Evolutionary conservation across 64 coral and sea anemone genomes (phyloP).

Genomic region (Montipora sp.): DNA sequence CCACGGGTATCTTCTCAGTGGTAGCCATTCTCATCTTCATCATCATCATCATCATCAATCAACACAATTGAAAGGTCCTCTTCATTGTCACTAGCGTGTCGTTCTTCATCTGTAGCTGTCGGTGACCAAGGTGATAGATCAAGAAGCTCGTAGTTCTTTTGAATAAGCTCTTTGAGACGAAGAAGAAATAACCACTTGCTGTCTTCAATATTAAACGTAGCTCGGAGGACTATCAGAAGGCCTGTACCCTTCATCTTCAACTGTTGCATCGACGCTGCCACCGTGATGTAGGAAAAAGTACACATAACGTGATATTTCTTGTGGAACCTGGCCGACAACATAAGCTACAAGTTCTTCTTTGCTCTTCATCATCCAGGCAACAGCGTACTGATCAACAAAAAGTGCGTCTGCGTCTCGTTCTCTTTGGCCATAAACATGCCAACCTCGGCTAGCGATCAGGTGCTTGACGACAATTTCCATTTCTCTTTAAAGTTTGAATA

Average conservation of each 20-base stretch:
- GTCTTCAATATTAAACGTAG: conserved; percentile 42
- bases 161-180: background rate
- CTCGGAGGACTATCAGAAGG: conserved; percentile 26
- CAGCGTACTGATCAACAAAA: background rate
- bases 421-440: conserved; percentile 28
- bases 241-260: too few relatives aligned
- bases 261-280: too few relatives aligned
- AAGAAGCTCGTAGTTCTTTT: too few relatives aligned
- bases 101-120: too few relatives aligned
- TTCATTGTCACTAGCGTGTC: too few relatives aligned
- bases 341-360: conserved; percentile 53
- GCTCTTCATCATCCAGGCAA: conserved; percentile 61
- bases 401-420: too few relatives aligned
- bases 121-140: too few relatives aligned
- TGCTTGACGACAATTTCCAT: too few relatives aligned
- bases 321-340: conserved; percentile 26
- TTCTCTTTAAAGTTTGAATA: background rate
- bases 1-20: too few relatives aligned
- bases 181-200: conserved; percentile 25
- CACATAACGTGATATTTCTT: conserved; percentile 45
- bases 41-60: too few relatives aligned
- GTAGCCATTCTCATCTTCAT: too few relatives aligned
- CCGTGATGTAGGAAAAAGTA: conserved; percentile 47
- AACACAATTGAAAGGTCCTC: too few relatives aligned
- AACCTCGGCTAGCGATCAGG: conserved; percentile 37